Conservation (phyloP, 2,797 vertebrate genomes). For the Hyperoplus lanceolatus region DNA sequence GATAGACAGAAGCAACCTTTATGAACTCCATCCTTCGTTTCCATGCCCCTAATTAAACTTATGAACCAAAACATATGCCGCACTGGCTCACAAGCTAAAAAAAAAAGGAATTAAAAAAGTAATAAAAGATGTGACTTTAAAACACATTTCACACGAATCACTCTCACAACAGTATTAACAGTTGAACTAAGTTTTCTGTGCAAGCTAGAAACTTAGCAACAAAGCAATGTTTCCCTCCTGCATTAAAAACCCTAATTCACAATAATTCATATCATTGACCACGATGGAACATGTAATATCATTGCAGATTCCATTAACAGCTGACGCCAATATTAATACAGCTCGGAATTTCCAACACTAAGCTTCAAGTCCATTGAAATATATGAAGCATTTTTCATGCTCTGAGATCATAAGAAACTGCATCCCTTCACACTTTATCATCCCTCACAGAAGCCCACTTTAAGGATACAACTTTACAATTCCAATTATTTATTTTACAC, state of each 20-base stretch:
- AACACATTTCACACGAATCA: neutral
- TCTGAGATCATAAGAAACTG: neutral
- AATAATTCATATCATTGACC: neutral
- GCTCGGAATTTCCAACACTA: neutral
- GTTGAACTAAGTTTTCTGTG: neutral
- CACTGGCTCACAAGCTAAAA: constrained; percentile 18
- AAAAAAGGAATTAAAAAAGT: neutral
- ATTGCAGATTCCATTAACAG: neutral
- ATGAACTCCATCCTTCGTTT: constrained; percentile 38
- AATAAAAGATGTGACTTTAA: constrained; percentile 1
- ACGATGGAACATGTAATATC: neutral
- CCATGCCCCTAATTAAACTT: constrained; percentile 69
- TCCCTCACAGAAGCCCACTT: neutral
- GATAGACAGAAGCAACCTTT: constrained; percentile 43
- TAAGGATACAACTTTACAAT: neutral
- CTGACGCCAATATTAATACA: neutral
- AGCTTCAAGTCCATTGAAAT: neutral
- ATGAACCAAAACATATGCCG: constrained; percentile 28
- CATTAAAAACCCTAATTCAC: constrained; percentile 1
- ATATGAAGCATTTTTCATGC: neutral
- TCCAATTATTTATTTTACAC: neutral
- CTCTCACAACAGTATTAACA: neutral
- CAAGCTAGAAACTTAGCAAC: neutral
- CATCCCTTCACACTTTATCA: neutral
- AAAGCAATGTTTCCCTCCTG: neutral